A percentile compares a stretch with the other conserved stretches of the same genome.
Evolutionary conservation across 2,888 invertebrate species (phyloP).

Genomic region (Sarcophaga subvicina): DNA sequence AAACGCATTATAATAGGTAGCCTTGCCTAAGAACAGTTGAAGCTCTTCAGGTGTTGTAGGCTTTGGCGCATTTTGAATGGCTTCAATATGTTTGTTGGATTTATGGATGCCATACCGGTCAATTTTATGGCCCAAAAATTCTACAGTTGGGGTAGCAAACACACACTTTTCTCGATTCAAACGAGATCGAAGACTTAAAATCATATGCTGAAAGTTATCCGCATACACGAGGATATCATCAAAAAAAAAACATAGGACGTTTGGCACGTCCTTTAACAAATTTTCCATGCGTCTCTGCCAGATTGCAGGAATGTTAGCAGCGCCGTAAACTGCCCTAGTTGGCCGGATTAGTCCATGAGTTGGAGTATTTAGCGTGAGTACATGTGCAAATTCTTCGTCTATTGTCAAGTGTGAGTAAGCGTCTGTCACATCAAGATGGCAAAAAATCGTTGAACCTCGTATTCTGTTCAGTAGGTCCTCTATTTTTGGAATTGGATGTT

Average conservation of each 20-base stretch:
- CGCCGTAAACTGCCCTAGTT: slow-evolving; percentile 42
- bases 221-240: slow-evolving; percentile 43
- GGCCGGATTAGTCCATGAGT: slow-evolving; percentile 42
- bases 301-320: slow-evolving; percentile 37
- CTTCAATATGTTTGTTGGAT: slow-evolving; percentile 31
- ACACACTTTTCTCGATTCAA: slow-evolving; percentile 23
- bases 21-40: slow-evolving; percentile 32
- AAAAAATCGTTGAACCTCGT: slow-evolving; percentile 34
- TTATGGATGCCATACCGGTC: slow-evolving; percentile 30
- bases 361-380: slow-evolving; percentile 42
- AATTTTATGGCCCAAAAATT: slow-evolving; percentile 33
- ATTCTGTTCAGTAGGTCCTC: slow-evolving; percentile 31
- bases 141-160: slow-evolving; percentile 8
- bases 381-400: slow-evolving; percentile 57
- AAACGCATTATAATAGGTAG: slow-evolving; percentile 31
- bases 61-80: not conserved
- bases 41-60: slow-evolving; percentile 19
- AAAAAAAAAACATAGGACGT: slow-evolving; percentile 26
- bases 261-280: slow-evolving; percentile 10
- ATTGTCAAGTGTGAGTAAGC: slow-evolving; percentile 58
- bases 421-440: slow-evolving; percentile 57
- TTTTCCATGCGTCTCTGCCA: slow-evolving; percentile 42
- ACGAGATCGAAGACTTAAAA: not conserved
- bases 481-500: slow-evolving; percentile 33
- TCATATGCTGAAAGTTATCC: not conserved